Percentiles rank a stretch among this genome's conserved stretches.
Evolutionary conservation across 1,140 invertebrate genomes (phyloP).

Genomic region (Agrypnia vestita): DNA sequence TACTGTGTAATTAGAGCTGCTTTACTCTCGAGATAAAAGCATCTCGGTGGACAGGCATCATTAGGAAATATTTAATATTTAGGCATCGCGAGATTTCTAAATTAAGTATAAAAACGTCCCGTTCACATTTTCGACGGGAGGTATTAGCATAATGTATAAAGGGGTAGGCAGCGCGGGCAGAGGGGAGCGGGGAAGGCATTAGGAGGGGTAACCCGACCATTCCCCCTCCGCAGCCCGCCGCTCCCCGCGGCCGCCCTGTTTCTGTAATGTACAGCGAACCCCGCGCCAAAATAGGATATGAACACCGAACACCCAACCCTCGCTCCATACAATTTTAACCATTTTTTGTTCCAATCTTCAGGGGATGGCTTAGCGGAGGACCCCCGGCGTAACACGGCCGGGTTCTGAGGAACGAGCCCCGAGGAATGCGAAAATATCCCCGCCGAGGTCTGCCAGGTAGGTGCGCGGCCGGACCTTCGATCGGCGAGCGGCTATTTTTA

Average conservation of each 20-base stretch:
- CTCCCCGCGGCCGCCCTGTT: not conserved
- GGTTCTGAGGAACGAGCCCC: slow-evolving; percentile 23
- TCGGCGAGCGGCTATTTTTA: no score
- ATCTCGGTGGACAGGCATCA: not conserved
- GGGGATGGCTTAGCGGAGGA: slow-evolving; percentile 39
- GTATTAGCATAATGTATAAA: slow-evolving; percentile 24
- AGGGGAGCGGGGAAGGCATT: slow-evolving; percentile 12
- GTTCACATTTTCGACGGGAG: not conserved
- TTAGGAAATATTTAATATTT: no score
- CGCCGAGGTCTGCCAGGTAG: not conserved
- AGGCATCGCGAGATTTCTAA: no score
- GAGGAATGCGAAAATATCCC: slow-evolving; percentile 30
- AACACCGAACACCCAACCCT: slow-evolving; percentile 50
- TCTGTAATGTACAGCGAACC: slow-evolving; percentile 42
- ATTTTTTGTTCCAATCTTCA: slow-evolving; percentile 48
- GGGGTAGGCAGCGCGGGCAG: slow-evolving; percentile 32
- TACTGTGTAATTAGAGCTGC: no score
- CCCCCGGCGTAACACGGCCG: slow-evolving; percentile 23
- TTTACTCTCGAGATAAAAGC: not conserved
- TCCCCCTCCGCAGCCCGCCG: not conserved
- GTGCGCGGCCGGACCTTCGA: no score
- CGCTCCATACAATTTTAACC: slow-evolving; percentile 47
- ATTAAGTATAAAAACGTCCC: not conserved
- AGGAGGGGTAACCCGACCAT: slow-evolving; percentile 12
- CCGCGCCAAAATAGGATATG: slow-evolving; percentile 50